Evolutionary conservation across 1,140 invertebrate species (phyloP).

Genomic region (Cotesia typhae): DNA sequence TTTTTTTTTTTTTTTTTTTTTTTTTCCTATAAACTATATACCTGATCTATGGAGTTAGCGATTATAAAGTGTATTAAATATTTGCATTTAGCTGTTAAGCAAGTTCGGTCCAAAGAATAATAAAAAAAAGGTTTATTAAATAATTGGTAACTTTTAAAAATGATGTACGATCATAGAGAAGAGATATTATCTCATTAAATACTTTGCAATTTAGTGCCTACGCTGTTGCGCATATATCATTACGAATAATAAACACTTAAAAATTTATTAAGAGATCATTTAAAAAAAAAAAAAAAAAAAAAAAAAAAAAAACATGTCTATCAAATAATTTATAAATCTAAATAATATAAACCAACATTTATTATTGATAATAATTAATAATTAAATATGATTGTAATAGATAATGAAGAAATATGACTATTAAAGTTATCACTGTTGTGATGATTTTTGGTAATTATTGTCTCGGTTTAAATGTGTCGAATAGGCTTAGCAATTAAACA

Average conservation of each 20-base stretch:
- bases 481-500: constrained; percentile 33
- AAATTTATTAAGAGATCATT: not conserved
- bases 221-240: constrained; percentile 27
- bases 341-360: not conserved
- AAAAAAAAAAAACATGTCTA: constrained; percentile 13
- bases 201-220: constrained; percentile 37
- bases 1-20: not conserved
- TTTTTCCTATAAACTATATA: constrained; percentile 21
- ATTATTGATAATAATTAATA: not conserved
- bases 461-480: constrained; percentile 19
- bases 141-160: constrained; percentile 10
- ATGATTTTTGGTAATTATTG: constrained; percentile 9
- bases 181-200: constrained; percentile 10
- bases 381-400: constrained; percentile 10
- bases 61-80: constrained; percentile 5
- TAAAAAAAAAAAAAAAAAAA: constrained; percentile 30
- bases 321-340: constrained; percentile 14
- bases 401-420: not conserved
- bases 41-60: constrained; percentile 20
- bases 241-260: constrained; percentile 7
- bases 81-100: constrained; percentile 1
- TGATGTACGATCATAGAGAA: constrained; percentile 17
- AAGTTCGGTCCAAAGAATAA: constrained; percentile 21
- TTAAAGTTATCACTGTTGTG: constrained; percentile 3
- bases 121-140: not conserved